Percentiles rank a stretch among this genome's conserved stretches.
Evolutionary conservation across 2,797 vertebrate genomes (phyloP).

Genomic region (Coluber constrictor): DNA sequence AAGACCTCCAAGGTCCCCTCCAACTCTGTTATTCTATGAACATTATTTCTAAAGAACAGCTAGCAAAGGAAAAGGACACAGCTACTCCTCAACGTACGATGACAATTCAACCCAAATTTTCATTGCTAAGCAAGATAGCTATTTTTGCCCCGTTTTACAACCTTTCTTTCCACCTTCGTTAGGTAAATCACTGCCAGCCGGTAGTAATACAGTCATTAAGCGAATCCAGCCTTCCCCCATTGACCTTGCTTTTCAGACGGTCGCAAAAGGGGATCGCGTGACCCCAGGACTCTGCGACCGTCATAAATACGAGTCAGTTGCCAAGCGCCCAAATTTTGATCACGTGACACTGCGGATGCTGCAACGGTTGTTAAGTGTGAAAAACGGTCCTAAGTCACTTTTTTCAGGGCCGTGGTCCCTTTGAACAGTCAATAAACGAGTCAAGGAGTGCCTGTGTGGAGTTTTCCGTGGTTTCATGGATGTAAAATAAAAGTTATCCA

Average conservation of each 20-base stretch:
- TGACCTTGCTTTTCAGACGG: too few relatives aligned
- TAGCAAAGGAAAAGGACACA: neutral
- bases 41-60: constrained; percentile 9
- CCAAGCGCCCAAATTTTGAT: too few relatives aligned
- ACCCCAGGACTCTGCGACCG: rapidly evolving
- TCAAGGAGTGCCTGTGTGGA: neutral
- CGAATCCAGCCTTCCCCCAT: too few relatives aligned
- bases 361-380: neutral
- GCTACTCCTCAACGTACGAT: neutral
- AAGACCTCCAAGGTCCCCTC: neutral
- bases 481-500: constrained; percentile 44
- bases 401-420: neutral
- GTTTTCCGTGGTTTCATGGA: constrained; percentile 38
- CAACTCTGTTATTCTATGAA: neutral
- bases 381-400: neutral
- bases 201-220: neutral
- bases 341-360: too few relatives aligned
- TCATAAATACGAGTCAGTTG: too few relatives aligned
- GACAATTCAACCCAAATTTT: neutral
- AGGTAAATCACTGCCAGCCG: neutral
- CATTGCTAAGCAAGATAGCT: neutral
- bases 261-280: neutral
- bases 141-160: neutral
- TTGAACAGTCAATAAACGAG: neutral
- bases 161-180: neutral